phyloP scores from a whole-genome alignment of 2,797 vertebrate genomes.

The Stomatorhinus walkeri region DNA sequence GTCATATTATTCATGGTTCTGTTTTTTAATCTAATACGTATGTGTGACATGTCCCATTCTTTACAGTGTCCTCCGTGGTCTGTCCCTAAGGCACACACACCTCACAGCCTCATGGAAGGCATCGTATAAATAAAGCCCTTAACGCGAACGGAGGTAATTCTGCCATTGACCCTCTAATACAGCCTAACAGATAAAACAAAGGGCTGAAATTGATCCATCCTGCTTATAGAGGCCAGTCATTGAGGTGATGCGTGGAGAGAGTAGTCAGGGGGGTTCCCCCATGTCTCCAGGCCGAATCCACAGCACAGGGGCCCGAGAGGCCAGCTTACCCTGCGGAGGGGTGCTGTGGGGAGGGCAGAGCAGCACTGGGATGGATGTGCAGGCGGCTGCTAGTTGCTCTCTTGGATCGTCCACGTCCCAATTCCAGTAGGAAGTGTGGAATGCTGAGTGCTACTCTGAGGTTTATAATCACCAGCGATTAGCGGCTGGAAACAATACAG shows the following conservation, averaged over 20 bases:
- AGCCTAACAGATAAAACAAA: conserved; percentile 32
- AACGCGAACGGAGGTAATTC: conserved; percentile 25
- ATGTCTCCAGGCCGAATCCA: background rate
- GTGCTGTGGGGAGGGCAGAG: background rate
- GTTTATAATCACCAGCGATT: conserved; percentile 64
- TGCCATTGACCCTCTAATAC: conserved; percentile 34
- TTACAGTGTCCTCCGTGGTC: background rate
- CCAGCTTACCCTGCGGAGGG: background rate
- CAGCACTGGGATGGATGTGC: conserved; percentile 12
- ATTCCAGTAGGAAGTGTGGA: conserved; percentile 28
- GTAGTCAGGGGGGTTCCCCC: background rate
- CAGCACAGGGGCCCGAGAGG: background rate
- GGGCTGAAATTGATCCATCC: conserved; percentile 33
- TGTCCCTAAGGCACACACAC: background rate
- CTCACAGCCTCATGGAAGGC: conserved; percentile 12
- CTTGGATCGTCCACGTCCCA: background rate
- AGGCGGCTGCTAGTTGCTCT: conserved; percentile 20
- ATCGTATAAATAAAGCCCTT: conserved; percentile 25
- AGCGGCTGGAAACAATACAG: conserved; percentile 54
- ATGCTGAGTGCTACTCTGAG: conserved; percentile 51
- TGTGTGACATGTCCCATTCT: background rate
- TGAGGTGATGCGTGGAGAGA: background rate
- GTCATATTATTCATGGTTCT: background rate
- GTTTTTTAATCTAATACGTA: background rate
- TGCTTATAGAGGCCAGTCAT: conserved; percentile 26